Base-by-base conservation (phyloP, 1,140 invertebrate genomes). In the Parapsyche elsis region DNA sequence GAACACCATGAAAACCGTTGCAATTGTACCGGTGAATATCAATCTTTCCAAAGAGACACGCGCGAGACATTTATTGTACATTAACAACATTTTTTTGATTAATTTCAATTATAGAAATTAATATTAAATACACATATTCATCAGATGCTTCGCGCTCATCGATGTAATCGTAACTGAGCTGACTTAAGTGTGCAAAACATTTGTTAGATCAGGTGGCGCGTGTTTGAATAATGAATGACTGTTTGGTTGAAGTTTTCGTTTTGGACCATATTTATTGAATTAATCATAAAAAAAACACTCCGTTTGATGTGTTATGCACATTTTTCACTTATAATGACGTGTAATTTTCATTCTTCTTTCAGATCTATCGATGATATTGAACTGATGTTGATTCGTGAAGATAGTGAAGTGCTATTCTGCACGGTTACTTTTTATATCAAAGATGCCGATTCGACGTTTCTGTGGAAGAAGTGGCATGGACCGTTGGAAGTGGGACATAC, bases 281-380 rank as follows among this genome's bases (percentile, higher is more conserved):
- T 30, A 12, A 30, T 38, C 5, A 38, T 71, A 38, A 45, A 71
- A 70, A 38, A n/a, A 71, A 38, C 26, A 71, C 16, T 38, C 9
- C 23, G 2, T 38, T 38, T 67, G n/a, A 16, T 21, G 30, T 30
- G 30, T 73, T 73, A 19, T 73, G 45, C 19, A 73, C 4, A 38
- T 30, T 4, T 30, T 30, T 45, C 26, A 71, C 9, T 38, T 74
- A n/a, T n/a, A 16, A 2, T n/a, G 7, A 70, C 5, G 26, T 30
- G 7, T 70, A 70, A 44, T 71, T 49, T 71, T 59, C 10, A 21
- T 21, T 80, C 26, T 71, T 24, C 23, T 82, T 82, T 53, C 61
- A 82, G 81, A 21, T 0, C n/a, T 1, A 64, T 82, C 16, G 74
- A 77, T n/a, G 38, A 78, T 38, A 64, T 82, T 10, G 81, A 82